Evolutionary conservation across 2,797 vertebrate genomes (phyloP).

Genomic region (Sus cebifrons): DNA sequence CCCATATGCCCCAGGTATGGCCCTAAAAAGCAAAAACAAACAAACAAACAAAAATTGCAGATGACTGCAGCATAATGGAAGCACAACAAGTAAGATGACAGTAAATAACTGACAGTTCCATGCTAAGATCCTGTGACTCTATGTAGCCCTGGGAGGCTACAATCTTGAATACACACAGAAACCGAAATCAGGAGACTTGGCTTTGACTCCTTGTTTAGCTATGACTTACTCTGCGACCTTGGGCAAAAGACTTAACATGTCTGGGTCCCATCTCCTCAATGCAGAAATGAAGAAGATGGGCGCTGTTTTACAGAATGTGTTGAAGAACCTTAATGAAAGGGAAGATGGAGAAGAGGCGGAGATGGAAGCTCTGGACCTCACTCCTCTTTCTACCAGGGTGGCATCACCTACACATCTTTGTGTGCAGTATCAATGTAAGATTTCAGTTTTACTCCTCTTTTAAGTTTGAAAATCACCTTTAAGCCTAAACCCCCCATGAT

Average conservation of each 20-base stretch:
- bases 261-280: neutral
- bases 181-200: neutral
- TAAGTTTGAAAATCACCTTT: constrained; percentile 47
- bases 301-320: neutral
- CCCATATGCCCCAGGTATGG: no score
- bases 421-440: neutral
- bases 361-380: neutral
- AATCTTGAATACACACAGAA: neutral
- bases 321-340: neutral
- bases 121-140: neutral
- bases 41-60: neutral
- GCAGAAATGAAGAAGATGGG: neutral
- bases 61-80: neutral
- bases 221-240: neutral
- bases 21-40: no score
- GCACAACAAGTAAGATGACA: neutral
- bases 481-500: constrained; percentile 35
- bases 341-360: neutral
- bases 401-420: neutral
- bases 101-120: neutral
- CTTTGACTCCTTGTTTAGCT: neutral
- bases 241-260: neutral
- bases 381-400: neutral
- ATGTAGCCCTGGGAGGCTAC: neutral
- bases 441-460: constrained; percentile 17